phyloP scores from a whole-genome alignment of 2,797 vertebrate species.

The Sebastes kiyomatsui region DNA sequence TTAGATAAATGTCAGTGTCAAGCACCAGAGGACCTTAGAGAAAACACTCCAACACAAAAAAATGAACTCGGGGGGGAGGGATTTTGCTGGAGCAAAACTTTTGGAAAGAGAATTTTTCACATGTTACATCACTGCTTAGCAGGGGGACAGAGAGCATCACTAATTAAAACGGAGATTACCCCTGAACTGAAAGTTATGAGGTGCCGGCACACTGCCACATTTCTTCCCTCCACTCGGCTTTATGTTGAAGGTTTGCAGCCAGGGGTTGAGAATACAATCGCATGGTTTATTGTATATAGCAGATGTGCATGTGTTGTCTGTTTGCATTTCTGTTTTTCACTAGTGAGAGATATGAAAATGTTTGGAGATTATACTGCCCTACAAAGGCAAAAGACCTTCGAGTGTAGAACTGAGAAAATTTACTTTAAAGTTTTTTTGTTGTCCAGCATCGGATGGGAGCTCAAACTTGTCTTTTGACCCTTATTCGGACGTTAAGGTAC shows the following conservation, averaged over 20 bases:
- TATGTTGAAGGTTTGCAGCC: constrained; percentile 31
- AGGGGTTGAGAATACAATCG: constrained; percentile 5
- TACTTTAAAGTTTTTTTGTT: too few species aligned
- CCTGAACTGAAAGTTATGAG: constrained; percentile 70
- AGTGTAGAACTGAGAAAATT: too few species aligned
- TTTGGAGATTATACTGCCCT: background rate
- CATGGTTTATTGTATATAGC: constrained; percentile 39
- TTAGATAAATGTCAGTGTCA: constrained; percentile 72
- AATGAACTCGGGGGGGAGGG: background rate
- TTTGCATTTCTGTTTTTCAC: background rate
- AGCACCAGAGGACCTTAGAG: constrained; percentile 57
- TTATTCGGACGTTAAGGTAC: too few species aligned
- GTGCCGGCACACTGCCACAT: constrained; percentile 50
- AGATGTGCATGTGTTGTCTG: constrained; percentile 44
- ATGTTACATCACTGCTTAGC: constrained; percentile 71
- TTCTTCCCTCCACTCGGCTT: constrained; percentile 47
- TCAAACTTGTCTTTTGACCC: too few species aligned
- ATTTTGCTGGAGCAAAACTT: constrained; percentile 25
- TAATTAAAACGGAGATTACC: constrained; percentile 77
- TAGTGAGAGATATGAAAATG: background rate
- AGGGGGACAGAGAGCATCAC: constrained; percentile 56
- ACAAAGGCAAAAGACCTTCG: too few species aligned
- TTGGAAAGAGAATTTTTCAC: constrained; percentile 64
- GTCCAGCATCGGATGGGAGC: too few species aligned
- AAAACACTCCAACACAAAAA: constrained; percentile 45